Percentiles rank a stretch among this genome's conserved stretches.
phyloP scores from a whole-genome alignment of 2,888 invertebrate species.

The Bhutanitis thaidina region DNA sequence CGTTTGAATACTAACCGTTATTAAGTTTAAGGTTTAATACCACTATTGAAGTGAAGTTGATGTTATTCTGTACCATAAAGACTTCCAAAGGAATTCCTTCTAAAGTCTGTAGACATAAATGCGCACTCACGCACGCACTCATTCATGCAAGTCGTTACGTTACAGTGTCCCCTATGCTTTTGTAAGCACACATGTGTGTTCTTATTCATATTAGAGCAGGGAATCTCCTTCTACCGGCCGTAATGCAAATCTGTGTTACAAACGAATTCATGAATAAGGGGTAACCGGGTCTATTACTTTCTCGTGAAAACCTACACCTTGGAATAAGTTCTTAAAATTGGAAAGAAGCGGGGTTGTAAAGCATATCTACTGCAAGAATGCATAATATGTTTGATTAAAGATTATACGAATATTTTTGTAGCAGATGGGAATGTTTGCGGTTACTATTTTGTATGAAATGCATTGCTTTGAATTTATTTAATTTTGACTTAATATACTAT shows the following conservation, averaged over 20 bases:
- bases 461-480: no score
- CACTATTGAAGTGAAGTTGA: no score
- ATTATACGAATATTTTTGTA: no score
- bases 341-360: no score
- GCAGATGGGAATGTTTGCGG: no score
- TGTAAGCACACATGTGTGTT: background rate
- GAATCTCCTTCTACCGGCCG: background rate
- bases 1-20: no score
- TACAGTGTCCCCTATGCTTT: background rate
- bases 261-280: slow-evolving; percentile 6
- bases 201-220: background rate
- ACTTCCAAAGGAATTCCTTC: background rate
- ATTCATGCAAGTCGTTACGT: slow-evolving; percentile 7
- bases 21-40: no score
- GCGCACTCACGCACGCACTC: slow-evolving; percentile 12
- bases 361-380: no score
- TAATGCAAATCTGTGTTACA: slow-evolving; percentile 9
- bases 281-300: slow-evolving; percentile 7
- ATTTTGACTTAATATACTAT: no score
- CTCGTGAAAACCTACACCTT: background rate
- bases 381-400: no score
- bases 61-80: no score
- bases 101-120: slow-evolving; percentile 7
- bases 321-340: background rate
- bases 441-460: no score